phyloP scores from a whole-genome alignment of 2,113 vertebrate genomes.

The Dromaius novaehollandiae region DNA sequence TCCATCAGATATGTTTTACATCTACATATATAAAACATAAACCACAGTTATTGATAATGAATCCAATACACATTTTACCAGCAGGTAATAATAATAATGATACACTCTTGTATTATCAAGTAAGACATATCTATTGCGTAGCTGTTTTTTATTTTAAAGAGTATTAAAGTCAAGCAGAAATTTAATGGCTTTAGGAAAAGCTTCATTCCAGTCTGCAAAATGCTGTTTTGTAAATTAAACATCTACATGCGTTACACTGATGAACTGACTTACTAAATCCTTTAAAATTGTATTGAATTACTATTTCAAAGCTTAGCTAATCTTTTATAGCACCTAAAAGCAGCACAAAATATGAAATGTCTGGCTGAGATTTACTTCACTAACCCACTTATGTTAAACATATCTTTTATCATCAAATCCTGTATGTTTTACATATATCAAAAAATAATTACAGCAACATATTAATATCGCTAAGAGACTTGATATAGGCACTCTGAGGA shows the following conservation, averaged over 20 bases:
- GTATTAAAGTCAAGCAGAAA: slow-evolving; percentile 18
- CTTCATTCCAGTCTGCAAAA: background rate
- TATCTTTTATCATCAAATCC: slow-evolving; percentile 55
- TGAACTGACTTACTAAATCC: background rate
- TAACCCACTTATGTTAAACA: slow-evolving; percentile 53
- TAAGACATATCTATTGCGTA: background rate
- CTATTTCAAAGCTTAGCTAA: slow-evolving; percentile 48
- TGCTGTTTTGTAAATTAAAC: slow-evolving; percentile 53
- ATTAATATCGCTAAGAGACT: slow-evolving; percentile 56
- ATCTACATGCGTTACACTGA: slow-evolving; percentile 28
- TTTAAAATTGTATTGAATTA: slow-evolving; percentile 39
- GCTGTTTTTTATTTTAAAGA: slow-evolving; percentile 35
- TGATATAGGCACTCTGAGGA: slow-evolving; percentile 56
- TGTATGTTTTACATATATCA: slow-evolving; percentile 56
- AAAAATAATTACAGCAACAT: slow-evolving; percentile 70
- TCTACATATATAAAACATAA: background rate
- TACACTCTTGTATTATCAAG: background rate
- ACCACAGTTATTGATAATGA: background rate
- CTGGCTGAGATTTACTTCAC: slow-evolving; percentile 45
- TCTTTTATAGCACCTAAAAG: background rate
- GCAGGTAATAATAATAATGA: slow-evolving; percentile 40
- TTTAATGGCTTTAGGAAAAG: slow-evolving; percentile 23
- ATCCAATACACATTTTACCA: background rate
- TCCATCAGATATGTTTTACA: slow-evolving; percentile 10
- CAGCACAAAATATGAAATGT: background rate